Base-by-base conservation (phyloP, 2,113 vertebrate species). In the Vulpes lagopus region DNA sequence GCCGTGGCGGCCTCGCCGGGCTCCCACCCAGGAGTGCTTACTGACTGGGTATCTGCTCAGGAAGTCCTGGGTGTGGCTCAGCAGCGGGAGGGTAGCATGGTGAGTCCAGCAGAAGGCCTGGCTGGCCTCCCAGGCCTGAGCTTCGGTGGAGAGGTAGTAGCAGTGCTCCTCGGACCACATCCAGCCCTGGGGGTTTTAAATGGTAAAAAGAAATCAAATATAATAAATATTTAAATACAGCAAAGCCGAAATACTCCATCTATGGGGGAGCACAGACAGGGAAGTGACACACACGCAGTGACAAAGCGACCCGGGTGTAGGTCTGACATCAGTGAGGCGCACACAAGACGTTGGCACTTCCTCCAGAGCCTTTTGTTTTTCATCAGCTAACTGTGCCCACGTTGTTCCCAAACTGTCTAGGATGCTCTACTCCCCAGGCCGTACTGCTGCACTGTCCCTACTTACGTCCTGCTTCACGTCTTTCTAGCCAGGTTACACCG, bases 1-100 rank as follows among this genome's bases (percentile, higher is more conserved):
- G 94, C 97, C 97, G 27, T 82, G 62, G 49, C 79, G 82, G 62
- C 89, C 96, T 92, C 55, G 91, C 84, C 5, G 86, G 67, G 83
- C 95, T 35, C 97, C 98, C 43, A 98, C 91, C 98, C 98, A 98
- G 53, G 91, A 97, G 14, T 43, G 6, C 15, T 27, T 91, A 93
- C 53, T 85, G 51, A 95, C 11, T 0, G n/a, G 85, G 51, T 93
- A n/a, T 83, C 80, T 93, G 74, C 73, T 80, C 53, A 98, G 92
- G 85, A 97, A 87, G 74, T 89, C 94, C 97, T 97, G 80, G 16
- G 65, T 94, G 91, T 98, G 97, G 74, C 15, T 84, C 85, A 97
- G 91, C 86, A 98, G 43, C 19, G 96, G 96, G 3, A 98, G 95
- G 14, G 96, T 95, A 0, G 98, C 96, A 0, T 60, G 82, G 62